Conservation (phyloP, 1,140 invertebrate species). For the Augochlora pura region DNA sequence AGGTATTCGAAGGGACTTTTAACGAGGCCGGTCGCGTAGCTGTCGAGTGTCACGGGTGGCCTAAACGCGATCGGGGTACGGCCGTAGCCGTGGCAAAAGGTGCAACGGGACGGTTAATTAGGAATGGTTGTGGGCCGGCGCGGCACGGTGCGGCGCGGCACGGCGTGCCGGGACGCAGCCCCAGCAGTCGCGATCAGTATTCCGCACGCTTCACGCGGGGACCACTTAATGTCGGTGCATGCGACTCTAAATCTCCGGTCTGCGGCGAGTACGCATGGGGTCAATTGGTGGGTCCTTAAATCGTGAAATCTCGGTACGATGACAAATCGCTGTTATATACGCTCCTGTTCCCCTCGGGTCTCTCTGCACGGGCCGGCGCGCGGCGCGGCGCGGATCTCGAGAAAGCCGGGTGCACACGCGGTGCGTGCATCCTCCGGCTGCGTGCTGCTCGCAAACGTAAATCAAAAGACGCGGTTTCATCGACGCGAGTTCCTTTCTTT, state of each 20-base stretch:
- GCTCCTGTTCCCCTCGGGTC: conserved; percentile 33
- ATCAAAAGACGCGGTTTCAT: conserved; percentile 35
- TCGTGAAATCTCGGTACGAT: conserved; percentile 39
- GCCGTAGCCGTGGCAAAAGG: conserved; percentile 8
- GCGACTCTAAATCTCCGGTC: conserved; percentile 32
- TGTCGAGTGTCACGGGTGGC: conserved; percentile 12
- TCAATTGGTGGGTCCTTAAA: conserved; percentile 49
- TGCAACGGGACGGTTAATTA: conserved; percentile 42
- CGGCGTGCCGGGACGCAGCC: conserved; percentile 8
- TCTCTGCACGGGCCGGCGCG: no score
- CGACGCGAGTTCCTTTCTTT: neutral
- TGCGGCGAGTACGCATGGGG: conserved; percentile 20
- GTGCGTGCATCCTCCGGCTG: conserved; percentile 22
- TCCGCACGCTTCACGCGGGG: conserved; percentile 25
- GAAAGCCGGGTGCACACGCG: neutral
- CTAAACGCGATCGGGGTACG: neutral
- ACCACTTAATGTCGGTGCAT: conserved; percentile 21
- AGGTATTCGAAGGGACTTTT: neutral
- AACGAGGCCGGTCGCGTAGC: neutral
- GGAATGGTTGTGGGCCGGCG: conserved; percentile 12
- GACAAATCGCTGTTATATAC: conserved; percentile 47
- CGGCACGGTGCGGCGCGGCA: no score
- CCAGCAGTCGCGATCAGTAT: conserved; percentile 24
- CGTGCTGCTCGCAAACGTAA: conserved; percentile 24
- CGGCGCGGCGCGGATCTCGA: neutral